Evolutionary conservation across 2,888 invertebrate genomes (phyloP), one percentile per base, ranked within the genome.

Genomic region (Oeneis ivallda): DNA sequence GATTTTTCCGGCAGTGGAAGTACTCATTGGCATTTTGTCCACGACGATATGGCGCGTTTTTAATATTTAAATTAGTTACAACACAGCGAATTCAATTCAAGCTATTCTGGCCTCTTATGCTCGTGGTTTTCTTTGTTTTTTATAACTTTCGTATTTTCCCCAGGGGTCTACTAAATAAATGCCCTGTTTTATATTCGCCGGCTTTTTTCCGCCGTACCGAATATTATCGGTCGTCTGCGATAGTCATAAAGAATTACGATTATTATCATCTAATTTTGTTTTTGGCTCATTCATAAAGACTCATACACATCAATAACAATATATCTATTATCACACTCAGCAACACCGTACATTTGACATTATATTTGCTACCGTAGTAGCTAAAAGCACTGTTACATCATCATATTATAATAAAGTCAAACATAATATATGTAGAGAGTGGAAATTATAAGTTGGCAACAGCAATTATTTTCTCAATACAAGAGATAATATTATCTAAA

Each of bases 261-360:
- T 26, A 26, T 45, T 52, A 52, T 32, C 4, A 65, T 62, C 57
- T 43, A 59, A 34, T 37, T 43, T 54, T 57, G 49, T 59, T 54
- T 66, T 69, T 67, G 59, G 64, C 39, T 62, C 56, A 65, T 54
- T 62, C 66, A 67, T 69, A 62, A 58, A 54, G 39, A 68, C 9
- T 45, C 43, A n/a, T 39, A 53, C 13, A 39, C 17, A n/a, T n/a
- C n/a, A 59, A 45, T 34, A 34, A 47, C 17, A 10, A 47, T 45
- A 49, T 17, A 34, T 19, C n/a, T 43, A 39, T 32, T 13, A n/a
- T 9, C 45, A 26, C 41, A 58, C 39, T 57, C 49, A 49, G 13
- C 45, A n/a, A 34, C 13, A 34, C 52, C 34, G 32, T 34, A 49
- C 9, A 49, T 34, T 32, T 32, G 26, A 13, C n/a, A n/a, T n/a